These are phyloP conservation scores for Deilephila porcellus DNA, from an alignment of 2,888 invertebrate genomes.

Conservation along the genomic window DNA sequence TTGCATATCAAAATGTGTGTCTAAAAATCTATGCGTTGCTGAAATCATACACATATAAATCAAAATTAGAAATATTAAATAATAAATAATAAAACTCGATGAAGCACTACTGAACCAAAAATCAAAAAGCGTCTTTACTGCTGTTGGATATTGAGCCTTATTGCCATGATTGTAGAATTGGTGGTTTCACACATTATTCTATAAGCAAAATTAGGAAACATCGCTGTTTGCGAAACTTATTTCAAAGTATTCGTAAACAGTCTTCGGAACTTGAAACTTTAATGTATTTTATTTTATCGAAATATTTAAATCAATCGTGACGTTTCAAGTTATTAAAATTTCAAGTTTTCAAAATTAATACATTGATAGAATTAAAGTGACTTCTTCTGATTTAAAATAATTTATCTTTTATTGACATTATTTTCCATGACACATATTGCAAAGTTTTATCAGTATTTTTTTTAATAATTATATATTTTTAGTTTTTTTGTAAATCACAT, in stretches of 20 bases:
- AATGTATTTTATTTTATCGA: background rate
- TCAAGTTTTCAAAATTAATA: slow-evolving; percentile 38
- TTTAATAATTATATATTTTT: no score
- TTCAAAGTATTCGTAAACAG: slow-evolving; percentile 29
- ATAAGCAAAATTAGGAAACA: slow-evolving; percentile 30
- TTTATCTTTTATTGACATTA: background rate
- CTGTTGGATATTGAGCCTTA: slow-evolving; percentile 55
- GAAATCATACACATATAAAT: slow-evolving; percentile 77
- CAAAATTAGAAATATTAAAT: slow-evolving; percentile 65
- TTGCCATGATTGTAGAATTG: slow-evolving; percentile 42
- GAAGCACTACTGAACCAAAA: slow-evolving; percentile 76
- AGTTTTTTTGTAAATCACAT: no score
- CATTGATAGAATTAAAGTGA: slow-evolving; percentile 31
- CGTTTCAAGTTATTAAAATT: slow-evolving; percentile 18
- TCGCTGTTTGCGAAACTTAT: slow-evolving; percentile 24
- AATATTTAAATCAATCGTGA: background rate
- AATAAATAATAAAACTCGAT: slow-evolving; percentile 52
- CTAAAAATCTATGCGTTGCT: slow-evolving; percentile 68
- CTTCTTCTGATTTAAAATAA: slow-evolving; percentile 13
- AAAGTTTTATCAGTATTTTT: background rate
- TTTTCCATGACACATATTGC: background rate
- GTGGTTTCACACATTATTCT: slow-evolving; percentile 36
- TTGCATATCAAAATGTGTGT: slow-evolving; percentile 66
- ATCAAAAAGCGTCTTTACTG: slow-evolving; percentile 64
- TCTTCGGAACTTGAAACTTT: slow-evolving; percentile 19